A percentile compares a stretch with the other conserved stretches of the same genome.
phyloP scores from a whole-genome alignment of 2,797 vertebrate species.

The Merluccius polli region DNA sequence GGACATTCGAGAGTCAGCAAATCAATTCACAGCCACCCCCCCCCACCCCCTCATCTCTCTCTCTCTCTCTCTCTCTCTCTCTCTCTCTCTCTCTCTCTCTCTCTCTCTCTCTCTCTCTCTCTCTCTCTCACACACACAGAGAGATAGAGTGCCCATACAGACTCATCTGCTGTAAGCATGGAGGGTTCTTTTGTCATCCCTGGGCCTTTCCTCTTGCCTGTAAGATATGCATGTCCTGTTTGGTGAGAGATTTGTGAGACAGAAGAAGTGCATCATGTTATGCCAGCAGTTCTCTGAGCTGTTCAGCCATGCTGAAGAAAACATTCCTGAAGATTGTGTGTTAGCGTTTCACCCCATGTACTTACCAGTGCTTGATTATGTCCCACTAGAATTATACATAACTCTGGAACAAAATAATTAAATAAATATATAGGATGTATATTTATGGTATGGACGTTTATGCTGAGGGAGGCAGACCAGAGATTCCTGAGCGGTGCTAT shows the following conservation, averaged over 20 bases:
- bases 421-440: slow-evolving; percentile 32
- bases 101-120: slow-evolving; percentile 16
- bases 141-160: slow-evolving; percentile 50
- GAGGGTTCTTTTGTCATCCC: slow-evolving; percentile 48
- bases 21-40: slow-evolving; percentile 61
- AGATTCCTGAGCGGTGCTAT: slow-evolving; percentile 62
- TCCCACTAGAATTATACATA: slow-evolving; percentile 51
- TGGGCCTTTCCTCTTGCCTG: not conserved
- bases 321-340: slow-evolving; percentile 59
- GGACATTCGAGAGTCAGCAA: slow-evolving; percentile 59
- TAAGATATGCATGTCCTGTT: slow-evolving; percentile 39
- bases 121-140: slow-evolving; percentile 23
- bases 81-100: not conserved
- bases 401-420: slow-evolving; percentile 8
- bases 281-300: not conserved
- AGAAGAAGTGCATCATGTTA: slow-evolving; percentile 40
- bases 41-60: not conserved
- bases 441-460: slow-evolving; percentile 60
- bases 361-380: slow-evolving; percentile 57
- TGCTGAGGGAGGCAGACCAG: slow-evolving; percentile 55
- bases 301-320: slow-evolving; percentile 34
- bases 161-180: slow-evolving; percentile 53
- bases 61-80: not conserved
- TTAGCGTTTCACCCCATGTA: slow-evolving; percentile 51
- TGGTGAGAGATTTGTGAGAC: slow-evolving; percentile 53